Evolutionary conservation across 2,113 vertebrate genomes (phyloP), one percentile per base, ranked within the genome.

Genomic region (Xyrauchen texanus): DNA sequence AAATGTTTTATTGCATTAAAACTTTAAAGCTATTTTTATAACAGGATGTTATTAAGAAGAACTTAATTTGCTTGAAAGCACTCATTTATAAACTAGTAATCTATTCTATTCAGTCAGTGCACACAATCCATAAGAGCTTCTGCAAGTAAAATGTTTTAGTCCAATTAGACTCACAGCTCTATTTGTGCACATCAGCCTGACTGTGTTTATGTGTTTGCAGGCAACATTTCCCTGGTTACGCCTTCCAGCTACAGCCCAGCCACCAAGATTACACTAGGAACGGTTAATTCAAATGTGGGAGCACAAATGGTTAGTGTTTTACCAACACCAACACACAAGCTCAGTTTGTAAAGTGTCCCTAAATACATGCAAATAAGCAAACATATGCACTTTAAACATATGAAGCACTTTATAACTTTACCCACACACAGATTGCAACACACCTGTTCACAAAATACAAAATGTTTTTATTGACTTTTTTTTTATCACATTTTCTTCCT

Each of bases 221-320:
- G 86, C 46, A 84, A 78, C 76, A 80, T 88, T 81, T 86, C 86
- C 44, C 46, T 88, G 65, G 64, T 88, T 57, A 80, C 83, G 4
- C 53, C 74, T 1, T 79, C 85, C 75, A 76, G 69, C 82, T 82
- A 81, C 79, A 86, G 80, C 68, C 77, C 86, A 10, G 71, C 78
- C 57, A 73, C 79, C 77, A 88, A 88, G 68, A 81, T 85, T 44
- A 88, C 86, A 51, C 73, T 88, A 60, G 85, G 83, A 82, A 76
- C 86, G 15, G 81, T 88, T 34, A 88, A 83, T 55, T 81, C 83
- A 10, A 88, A 88, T 82, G 85, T 88, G 12, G 83, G 86, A 44
- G 47, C 86, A n/a, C 83, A 77, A 44, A 84, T 86, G 86, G 85
- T 88, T 42, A 88, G 86, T 78, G n/a, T n/a, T 45, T 63, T 11